phyloP scores from a whole-genome alignment of 2,797 vertebrate species.

The Decapterus maruadsi region DNA sequence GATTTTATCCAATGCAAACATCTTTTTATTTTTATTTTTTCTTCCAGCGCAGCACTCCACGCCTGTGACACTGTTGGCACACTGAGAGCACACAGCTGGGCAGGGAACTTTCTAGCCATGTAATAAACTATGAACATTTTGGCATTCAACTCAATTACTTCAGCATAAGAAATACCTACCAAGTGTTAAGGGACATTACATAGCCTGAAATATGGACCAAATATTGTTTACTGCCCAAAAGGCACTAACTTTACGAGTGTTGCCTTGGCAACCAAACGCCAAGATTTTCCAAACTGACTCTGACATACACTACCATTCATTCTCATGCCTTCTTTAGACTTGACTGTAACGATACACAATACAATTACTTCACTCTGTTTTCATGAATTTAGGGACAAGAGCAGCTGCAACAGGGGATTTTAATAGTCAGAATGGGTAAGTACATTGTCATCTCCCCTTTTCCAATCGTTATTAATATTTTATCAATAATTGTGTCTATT shows the following conservation, averaged over 20 bases:
- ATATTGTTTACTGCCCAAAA: neutral
- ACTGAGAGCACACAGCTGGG: neutral
- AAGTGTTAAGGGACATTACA: neutral
- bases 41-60: neutral
- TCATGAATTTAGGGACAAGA: neutral
- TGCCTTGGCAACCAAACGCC: neutral
- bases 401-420: neutral
- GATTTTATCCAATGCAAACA: neutral
- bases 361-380: neutral
- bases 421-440: too few relatives aligned
- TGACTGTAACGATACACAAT: neutral
- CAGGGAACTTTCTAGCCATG: neutral
- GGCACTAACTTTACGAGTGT: neutral
- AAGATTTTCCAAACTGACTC: neutral
- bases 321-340: too few relatives aligned
- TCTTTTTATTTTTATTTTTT: neutral
- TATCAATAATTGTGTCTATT: neutral
- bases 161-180: neutral
- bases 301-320: too few relatives aligned
- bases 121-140: neutral
- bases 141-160: neutral
- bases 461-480: conserved; percentile 10
- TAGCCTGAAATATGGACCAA: neutral
- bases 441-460: neutral
- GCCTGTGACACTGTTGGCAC: neutral